Conservation (phyloP, 2,113 vertebrate species). For the Montifringilla adamsi region DNA sequence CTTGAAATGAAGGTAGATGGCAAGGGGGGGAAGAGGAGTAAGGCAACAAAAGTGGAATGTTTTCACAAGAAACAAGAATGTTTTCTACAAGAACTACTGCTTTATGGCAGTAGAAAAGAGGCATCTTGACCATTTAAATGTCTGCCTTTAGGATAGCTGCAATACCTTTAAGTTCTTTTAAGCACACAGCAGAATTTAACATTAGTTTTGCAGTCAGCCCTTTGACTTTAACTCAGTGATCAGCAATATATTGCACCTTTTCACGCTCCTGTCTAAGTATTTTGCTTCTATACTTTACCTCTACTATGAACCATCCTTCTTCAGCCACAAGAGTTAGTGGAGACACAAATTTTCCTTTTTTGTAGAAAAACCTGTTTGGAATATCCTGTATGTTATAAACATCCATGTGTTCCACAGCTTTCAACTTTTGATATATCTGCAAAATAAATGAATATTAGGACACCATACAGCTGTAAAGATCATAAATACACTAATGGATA, state of each 20-base stretch:
- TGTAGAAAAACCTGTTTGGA: conserved; percentile 87
- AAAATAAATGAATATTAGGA: conserved; percentile 17
- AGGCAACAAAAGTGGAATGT: background rate
- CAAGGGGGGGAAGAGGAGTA: background rate
- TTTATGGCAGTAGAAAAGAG: background rate
- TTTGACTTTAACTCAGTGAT: background rate
- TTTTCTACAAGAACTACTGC: background rate
- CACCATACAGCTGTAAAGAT: background rate
- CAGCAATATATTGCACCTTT: background rate
- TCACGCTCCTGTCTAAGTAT: background rate
- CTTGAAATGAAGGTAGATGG: background rate
- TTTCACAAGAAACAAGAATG: too few species aligned
- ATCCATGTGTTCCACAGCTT: conserved; percentile 77
- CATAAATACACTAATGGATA: background rate
- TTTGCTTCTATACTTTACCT: conserved; percentile 75
- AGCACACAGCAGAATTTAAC: background rate
- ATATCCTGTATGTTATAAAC: conserved; percentile 82
- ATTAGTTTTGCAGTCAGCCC: background rate
- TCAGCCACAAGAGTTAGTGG: conserved; percentile 89
- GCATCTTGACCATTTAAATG: background rate
- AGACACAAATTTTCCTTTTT: conserved; percentile 86
- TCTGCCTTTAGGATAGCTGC: background rate
- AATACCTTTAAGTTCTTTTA: background rate
- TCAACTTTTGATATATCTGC: conserved; percentile 81
- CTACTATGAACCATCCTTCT: conserved; percentile 89